phyloP scores from a whole-genome alignment of 2,888 invertebrate genomes.

The Tinea pellionella region DNA sequence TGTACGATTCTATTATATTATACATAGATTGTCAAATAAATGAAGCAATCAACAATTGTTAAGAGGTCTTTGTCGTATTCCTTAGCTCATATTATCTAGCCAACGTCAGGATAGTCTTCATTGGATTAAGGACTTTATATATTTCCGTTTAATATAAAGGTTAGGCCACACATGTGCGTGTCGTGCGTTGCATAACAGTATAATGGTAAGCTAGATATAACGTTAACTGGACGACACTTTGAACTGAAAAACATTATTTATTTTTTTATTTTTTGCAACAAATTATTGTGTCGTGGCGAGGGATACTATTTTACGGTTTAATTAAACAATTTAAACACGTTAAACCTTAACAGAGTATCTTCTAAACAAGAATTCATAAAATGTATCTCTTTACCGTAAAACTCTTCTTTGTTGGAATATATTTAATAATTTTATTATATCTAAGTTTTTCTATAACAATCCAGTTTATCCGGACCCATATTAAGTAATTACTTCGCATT shows the following conservation, averaged over 20 bases:
- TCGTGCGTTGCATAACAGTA: too few species aligned
- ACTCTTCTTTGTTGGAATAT: not conserved
- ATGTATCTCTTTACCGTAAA: too few species aligned
- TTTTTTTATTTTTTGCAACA: too few species aligned
- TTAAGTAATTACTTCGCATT: not conserved
- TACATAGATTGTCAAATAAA: conserved; percentile 17
- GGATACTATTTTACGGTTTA: too few species aligned
- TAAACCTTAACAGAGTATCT: too few species aligned
- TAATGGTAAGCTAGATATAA: too few species aligned
- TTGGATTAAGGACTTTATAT: not conserved
- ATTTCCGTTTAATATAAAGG: not conserved
- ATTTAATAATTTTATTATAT: not conserved
- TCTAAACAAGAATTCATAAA: too few species aligned
- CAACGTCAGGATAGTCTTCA: not conserved
- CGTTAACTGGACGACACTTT: too few species aligned
- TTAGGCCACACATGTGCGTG: too few species aligned
- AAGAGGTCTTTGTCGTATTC: not conserved
- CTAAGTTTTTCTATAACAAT: not conserved
- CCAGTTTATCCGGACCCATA: not conserved
- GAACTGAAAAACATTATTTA: too few species aligned
- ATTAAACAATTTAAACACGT: too few species aligned
- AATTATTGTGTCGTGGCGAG: too few species aligned
- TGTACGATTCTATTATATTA: conserved; percentile 19
- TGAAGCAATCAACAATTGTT: conserved; percentile 19
- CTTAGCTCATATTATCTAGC: not conserved